A percentile compares a stretch with the other conserved stretches of the same genome.
Evolutionary conservation across 1,140 invertebrate genomes (phyloP).

Genomic region (Euura lappo): DNA sequence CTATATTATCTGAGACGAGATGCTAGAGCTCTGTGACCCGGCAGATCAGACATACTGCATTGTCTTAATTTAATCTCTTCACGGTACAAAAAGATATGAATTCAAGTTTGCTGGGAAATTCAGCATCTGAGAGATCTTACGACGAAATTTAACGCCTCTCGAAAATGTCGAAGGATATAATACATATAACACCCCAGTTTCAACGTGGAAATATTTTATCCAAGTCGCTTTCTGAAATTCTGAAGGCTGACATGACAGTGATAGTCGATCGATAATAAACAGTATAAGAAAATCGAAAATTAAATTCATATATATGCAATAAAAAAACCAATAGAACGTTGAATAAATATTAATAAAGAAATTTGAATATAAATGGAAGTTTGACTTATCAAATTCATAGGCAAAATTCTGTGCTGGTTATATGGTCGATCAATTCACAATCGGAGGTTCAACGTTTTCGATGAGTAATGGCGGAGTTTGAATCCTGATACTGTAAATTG

Average conservation of each 20-base stretch:
- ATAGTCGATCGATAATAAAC: not conserved
- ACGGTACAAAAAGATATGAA: not conserved
- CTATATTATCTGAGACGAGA: not conserved
- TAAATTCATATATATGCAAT: not conserved
- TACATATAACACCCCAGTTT: too few species aligned
- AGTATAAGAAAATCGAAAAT: not conserved
- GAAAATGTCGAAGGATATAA: too few species aligned
- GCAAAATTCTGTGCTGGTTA: not conserved
- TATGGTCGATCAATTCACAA: not conserved
- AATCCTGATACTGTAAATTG: too few species aligned
- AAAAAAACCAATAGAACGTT: not conserved
- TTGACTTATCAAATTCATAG: not conserved
- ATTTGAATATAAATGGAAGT: slow-evolving; percentile 3
- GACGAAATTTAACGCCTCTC: not conserved
- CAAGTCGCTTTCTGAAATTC: too few species aligned
- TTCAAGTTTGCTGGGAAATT: not conserved
- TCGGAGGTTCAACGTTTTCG: not conserved
- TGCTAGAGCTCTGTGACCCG: not conserved
- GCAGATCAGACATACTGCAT: not conserved
- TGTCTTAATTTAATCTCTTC: not conserved
- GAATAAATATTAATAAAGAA: slow-evolving; percentile 1
- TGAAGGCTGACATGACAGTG: too few species aligned
- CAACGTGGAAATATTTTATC: too few species aligned
- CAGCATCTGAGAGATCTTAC: not conserved
- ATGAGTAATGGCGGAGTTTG: not conserved